phyloP scores from a whole-genome alignment of 2,113 vertebrate species.

The Sinocyclocheilus rhinocerous region DNA sequence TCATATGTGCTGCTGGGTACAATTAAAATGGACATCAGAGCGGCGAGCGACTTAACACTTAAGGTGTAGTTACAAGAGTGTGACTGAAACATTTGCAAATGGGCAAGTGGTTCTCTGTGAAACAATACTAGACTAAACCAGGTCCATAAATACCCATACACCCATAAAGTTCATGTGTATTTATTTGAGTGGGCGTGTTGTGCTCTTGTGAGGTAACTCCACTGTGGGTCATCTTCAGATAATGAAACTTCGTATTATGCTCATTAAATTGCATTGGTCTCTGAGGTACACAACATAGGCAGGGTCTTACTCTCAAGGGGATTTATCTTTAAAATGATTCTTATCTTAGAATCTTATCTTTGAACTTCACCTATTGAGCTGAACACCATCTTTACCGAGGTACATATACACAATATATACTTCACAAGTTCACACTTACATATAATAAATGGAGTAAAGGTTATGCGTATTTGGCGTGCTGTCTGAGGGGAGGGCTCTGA shows the following conservation, averaged over 20 bases:
- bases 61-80: slow-evolving; percentile 41
- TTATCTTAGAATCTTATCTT: slow-evolving; percentile 10
- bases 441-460: too few species aligned
- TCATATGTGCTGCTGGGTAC: slow-evolving; percentile 64
- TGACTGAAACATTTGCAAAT: slow-evolving; percentile 17
- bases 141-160: slow-evolving; percentile 24
- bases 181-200: slow-evolving; percentile 29
- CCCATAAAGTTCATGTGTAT: slow-evolving; percentile 30
- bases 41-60: slow-evolving; percentile 68
- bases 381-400: background rate
- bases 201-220: slow-evolving; percentile 26
- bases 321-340: slow-evolving; percentile 18
- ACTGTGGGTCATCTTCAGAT: slow-evolving; percentile 39
- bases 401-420: background rate
- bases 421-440: too few species aligned
- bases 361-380: background rate
- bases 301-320: slow-evolving; percentile 10
- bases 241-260: slow-evolving; percentile 44
- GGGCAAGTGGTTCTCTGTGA: background rate
- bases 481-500: too few species aligned
- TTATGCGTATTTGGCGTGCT: too few species aligned
- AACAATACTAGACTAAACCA: background rate
- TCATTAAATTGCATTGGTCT: slow-evolving; percentile 38
- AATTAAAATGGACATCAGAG: slow-evolving; percentile 66
- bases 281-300: slow-evolving; percentile 28